Evolutionary conservation across 2,888 invertebrate genomes (phyloP), one percentile per base, ranked within the genome.

Genomic region (Coenonympha arcania): DNA sequence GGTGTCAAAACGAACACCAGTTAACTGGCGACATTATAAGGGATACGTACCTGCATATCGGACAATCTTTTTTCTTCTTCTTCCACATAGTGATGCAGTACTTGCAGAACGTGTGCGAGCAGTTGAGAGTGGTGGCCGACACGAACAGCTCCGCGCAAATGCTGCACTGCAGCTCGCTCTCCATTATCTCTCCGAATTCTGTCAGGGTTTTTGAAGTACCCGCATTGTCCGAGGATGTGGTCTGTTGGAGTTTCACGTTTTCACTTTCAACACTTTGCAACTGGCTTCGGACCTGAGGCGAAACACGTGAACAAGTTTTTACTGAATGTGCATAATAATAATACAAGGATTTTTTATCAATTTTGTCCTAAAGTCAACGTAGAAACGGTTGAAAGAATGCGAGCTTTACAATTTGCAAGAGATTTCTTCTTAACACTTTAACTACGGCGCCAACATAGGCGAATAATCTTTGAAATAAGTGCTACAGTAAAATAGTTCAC

Each of bases 91-190:
- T 75, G 51, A 94, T 92, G 64, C 94, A 94, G 61, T 88, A 85
- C 53, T 88, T 86, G 68, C 94, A 94, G 67, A 92, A 93, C 0
- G 92, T 90, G 64, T 94, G 94, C 0, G 90, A 89, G 69, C 94
- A 94, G 68, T 88, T 90, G 9, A 93, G 76, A 0, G 91, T 91
- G 3, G 88, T 89, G 0, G 93, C 90, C 68, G 88, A 82, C 0
- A 93, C 87, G 68, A 93, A 92, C 6, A 93, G 77, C 70, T 94
- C 93, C 16, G 90, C 90, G 65, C 94, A 94, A 47, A 94, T 90
- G 55, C 90, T 89, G 69, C 93, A 94, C 60, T 91, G 91, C 19
- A 94, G 76, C 66, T 94, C 93, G 60, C 87, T 87, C 63, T 93
- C 90, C 87, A 92, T 85, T 11, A 90, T 82, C 56, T 89, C 80